phyloP scores from a whole-genome alignment of 1,140 invertebrate species.

The Coelopa frigida region DNA sequence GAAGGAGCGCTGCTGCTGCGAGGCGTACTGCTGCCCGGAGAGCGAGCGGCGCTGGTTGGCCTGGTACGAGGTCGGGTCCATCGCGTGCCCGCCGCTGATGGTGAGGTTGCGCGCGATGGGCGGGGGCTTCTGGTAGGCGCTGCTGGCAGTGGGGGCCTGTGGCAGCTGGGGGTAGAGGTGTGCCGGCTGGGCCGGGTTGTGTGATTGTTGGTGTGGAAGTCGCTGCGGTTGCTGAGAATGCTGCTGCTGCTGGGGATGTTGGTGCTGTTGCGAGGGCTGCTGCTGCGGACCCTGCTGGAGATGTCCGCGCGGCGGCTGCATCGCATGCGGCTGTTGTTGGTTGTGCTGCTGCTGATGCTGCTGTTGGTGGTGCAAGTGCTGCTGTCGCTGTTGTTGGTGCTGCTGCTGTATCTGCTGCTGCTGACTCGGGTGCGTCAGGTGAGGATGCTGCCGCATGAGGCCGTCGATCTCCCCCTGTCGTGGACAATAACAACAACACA shows the following conservation, averaged over 20 bases:
- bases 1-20: conserved; percentile 63
- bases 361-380: conserved; percentile 29
- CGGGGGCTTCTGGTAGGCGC: conserved; percentile 31
- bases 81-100: conserved; percentile 38
- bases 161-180: conserved; percentile 10
- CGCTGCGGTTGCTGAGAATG: conserved; percentile 14
- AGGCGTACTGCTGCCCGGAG: conserved; percentile 27
- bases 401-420: conserved; percentile 24
- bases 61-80: conserved; percentile 32
- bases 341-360: conserved; percentile 23
- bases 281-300: neutral
- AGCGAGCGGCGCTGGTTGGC: conserved; percentile 23
- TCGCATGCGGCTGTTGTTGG: conserved; percentile 18
- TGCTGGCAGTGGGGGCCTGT: neutral
- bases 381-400: conserved; percentile 39
- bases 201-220: conserved; percentile 3
- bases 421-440: conserved; percentile 52
- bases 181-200: conserved; percentile 6
- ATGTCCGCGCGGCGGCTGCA: conserved; percentile 12
- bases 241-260: neutral
- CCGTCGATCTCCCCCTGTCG: conserved; percentile 63
- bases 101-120: conserved; percentile 37
- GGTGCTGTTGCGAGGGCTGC: neutral
- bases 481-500: too few species aligned
- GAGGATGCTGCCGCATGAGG: conserved; percentile 65